phyloP scores from a whole-genome alignment of 53 echinoderm and acorn worm genomes.

The Apostichopus leukothele region DNA sequence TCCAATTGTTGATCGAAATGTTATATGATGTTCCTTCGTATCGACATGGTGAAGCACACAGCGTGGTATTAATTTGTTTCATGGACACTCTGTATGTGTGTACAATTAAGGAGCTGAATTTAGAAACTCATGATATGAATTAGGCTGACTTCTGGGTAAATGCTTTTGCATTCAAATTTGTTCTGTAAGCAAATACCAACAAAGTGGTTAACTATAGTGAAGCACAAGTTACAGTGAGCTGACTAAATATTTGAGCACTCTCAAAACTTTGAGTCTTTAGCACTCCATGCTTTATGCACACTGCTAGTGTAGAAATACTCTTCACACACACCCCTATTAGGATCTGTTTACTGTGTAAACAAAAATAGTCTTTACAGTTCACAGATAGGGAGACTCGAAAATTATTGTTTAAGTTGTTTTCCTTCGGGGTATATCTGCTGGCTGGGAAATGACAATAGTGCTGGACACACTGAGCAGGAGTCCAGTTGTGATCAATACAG shows the following conservation, averaged over 20 bases:
- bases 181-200: neutral
- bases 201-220: no score
- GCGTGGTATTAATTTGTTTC: neutral
- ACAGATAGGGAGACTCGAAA: neutral
- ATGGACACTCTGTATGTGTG: neutral
- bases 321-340: neutral
- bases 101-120: no score
- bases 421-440: neutral
- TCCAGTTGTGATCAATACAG: neutral
- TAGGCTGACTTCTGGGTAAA: neutral
- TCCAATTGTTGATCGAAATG: no score
- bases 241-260: neutral
- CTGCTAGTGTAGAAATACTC: neutral
- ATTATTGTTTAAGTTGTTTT: neutral
- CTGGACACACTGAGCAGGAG: neutral
- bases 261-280: neutral
- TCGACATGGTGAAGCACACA: neutral
- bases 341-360: neutral
- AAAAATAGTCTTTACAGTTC: neutral
- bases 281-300: neutral
- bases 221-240: neutral
- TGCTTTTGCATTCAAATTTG: neutral
- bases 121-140: neutral
- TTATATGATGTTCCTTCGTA: no score
- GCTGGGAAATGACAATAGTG: neutral